These are phyloP conservation scores for Lates japonicus DNA, from an alignment of 2,797 vertebrate genomes.

Conservation along the genomic window DNA sequence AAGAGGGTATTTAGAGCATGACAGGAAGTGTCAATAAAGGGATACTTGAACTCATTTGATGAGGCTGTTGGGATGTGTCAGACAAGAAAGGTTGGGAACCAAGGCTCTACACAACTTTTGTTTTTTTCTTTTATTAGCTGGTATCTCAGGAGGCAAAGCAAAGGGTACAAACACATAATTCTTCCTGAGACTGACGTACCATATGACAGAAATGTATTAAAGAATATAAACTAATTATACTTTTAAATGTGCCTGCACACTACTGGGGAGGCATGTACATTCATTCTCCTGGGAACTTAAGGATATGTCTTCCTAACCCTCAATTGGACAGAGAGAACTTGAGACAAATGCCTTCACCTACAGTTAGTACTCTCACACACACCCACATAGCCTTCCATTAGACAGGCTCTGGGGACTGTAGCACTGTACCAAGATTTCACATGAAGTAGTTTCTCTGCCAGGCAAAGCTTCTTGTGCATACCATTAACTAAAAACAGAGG, in stretches of 20 bases:
- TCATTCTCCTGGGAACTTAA: conserved; percentile 28
- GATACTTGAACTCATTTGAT: not conserved
- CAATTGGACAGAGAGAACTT: conserved; percentile 14
- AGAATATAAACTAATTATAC: conserved; percentile 4
- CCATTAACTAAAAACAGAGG: conserved; percentile 71
- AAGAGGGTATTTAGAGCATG: not conserved
- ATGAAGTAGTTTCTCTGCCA: conserved; percentile 54
- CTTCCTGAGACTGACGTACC: not conserved
- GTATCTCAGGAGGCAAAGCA: conserved; percentile 7
- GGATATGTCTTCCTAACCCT: conserved; percentile 57
- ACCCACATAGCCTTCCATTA: conserved; percentile 62
- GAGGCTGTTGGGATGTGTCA: not conserved
- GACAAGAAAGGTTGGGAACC: not conserved
- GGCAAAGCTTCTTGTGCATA: conserved; percentile 65
- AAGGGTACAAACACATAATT: conserved; percentile 12
- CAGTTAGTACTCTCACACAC: conserved; percentile 29
- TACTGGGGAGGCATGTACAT: conserved; percentile 30
- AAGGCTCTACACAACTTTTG: not conserved
- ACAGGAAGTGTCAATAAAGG: not conserved
- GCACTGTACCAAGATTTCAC: conserved; percentile 31
- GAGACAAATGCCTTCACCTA: conserved; percentile 38
- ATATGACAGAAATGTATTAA: conserved; percentile 23
- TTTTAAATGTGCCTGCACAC: conserved; percentile 25
- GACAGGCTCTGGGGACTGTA: conserved; percentile 52
- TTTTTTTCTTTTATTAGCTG: not conserved